Evolutionary conservation across 2,113 vertebrate genomes (phyloP), one percentile per base, ranked within the genome.

Genomic region (Uropsilus gracilis): DNA sequence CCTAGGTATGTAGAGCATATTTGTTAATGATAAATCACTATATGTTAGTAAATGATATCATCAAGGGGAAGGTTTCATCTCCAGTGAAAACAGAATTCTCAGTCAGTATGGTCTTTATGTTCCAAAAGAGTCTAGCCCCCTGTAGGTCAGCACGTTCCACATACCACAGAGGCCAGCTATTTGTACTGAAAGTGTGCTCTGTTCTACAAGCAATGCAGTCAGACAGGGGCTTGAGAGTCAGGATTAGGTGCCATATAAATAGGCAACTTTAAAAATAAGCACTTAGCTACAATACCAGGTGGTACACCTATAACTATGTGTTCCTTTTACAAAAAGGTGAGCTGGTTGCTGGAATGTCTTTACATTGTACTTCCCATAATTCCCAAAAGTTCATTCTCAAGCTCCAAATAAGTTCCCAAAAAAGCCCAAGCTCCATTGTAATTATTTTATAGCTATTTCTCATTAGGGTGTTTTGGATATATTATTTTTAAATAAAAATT

Each of bases 401-500:
- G 17, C 48, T 69, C 34, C 61, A 42, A 39, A 77, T 76, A 61
- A 6, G 30, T 80, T 57, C 71, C 14, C 32, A 34, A 55, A 55
- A 55, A 20, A 7, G 20, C 53, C 50, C 50, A 53, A 53, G 17
- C 17, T 18, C 50, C 53, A 55, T 22, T 22, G 53, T 6, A 55
- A 1, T 44, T 61, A 81, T 82, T 86, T 53, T 6, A 3, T 34
- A 69, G 68, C 32, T 81, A 24, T 85, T 90, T 80, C 39, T 90
- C 72, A 78, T 50, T 30, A 24, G 2, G 6, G 8, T 34, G 2
- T 75, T 80, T 50, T 34, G 39, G 9, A 2, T 26, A 68, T 66
- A 22, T 39, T 94, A 28, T n/a, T 92, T 86, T 92, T 16, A n/a
- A 96, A 66, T 28, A 69, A 90, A 66, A 94, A 55, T 50, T 53